Percentiles rank a stretch among this genome's conserved stretches.
Conservation (phyloP, 2,113 vertebrate genomes). For the Trachemys scripta region DNA sequence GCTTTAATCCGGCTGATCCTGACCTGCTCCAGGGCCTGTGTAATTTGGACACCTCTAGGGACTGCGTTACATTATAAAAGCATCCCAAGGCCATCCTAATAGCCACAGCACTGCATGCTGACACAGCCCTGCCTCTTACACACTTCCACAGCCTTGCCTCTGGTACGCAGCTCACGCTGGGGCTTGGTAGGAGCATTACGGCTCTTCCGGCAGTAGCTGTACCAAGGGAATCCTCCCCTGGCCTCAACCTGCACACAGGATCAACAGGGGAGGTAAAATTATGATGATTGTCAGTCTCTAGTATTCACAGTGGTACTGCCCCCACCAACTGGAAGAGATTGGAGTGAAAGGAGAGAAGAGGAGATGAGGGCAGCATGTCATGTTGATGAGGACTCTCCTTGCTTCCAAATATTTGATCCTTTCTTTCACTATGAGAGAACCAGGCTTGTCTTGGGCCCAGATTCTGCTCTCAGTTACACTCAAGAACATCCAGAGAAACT, state of each 20-base stretch:
- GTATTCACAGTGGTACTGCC: neutral
- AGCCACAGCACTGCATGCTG: rapidly evolving
- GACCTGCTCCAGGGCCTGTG: neutral
- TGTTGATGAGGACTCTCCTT: neutral
- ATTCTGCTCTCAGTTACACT: neutral
- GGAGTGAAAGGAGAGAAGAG: neutral
- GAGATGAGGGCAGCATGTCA: neutral
- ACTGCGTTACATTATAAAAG: neutral
- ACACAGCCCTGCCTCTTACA: rapidly evolving
- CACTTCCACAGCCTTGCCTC: neutral
- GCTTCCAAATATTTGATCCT: neutral
- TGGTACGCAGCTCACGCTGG: neutral
- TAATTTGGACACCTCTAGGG: neutral
- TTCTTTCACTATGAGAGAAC: neutral
- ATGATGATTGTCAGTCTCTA: neutral
- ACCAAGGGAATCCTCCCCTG: neutral
- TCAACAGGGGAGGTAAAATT: neutral
- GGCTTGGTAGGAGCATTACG: neutral
- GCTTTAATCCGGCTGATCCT: neutral
- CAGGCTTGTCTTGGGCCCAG: neutral
- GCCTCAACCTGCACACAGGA: neutral
- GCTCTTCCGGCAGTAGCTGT: rapidly evolving
- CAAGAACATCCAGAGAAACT: neutral
- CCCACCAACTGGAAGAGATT: neutral
- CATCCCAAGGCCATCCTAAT: rapidly evolving